These are phyloP conservation scores for Grantiella picta DNA, from an alignment of 2,113 vertebrate genomes.

Conservation along the genomic window DNA sequence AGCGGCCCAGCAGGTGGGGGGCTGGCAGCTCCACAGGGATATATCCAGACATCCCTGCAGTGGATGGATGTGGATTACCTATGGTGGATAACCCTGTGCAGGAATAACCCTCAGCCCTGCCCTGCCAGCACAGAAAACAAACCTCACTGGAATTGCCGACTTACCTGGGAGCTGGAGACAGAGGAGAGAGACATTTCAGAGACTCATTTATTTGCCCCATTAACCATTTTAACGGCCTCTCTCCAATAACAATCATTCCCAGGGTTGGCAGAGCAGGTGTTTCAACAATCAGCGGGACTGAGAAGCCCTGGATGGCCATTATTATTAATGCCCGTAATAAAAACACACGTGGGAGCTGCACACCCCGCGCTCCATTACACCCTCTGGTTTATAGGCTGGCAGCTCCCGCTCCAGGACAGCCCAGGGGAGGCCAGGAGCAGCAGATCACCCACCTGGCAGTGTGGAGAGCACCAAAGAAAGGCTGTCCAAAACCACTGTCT, in stretches of 20 bases:
- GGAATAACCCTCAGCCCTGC: not conserved
- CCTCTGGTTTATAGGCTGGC: not conserved
- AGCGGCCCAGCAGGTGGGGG: accelerated
- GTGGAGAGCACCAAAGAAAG: accelerated
- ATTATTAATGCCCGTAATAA: not conserved
- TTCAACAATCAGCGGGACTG: not conserved
- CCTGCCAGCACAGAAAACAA: not conserved
- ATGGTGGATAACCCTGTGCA: not conserved
- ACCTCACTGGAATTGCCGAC: not conserved
- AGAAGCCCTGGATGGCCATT: not conserved
- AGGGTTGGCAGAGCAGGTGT: not conserved
- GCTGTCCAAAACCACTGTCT: not conserved
- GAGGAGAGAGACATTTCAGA: not conserved
- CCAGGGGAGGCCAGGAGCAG: not conserved
- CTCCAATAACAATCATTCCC: not conserved
- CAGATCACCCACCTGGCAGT: not conserved
- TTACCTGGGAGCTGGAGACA: not conserved
- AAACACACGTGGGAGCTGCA: not conserved
- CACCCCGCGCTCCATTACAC: not conserved
- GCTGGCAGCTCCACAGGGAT: accelerated
- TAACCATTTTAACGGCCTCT: not conserved
- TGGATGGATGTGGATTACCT: not conserved
- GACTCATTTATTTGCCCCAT: not conserved
- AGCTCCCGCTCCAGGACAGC: not conserved
- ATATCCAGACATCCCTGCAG: not conserved